phyloP scores from a whole-genome alignment of 2,888 invertebrate species.

The Rotaria macrura region DNA sequence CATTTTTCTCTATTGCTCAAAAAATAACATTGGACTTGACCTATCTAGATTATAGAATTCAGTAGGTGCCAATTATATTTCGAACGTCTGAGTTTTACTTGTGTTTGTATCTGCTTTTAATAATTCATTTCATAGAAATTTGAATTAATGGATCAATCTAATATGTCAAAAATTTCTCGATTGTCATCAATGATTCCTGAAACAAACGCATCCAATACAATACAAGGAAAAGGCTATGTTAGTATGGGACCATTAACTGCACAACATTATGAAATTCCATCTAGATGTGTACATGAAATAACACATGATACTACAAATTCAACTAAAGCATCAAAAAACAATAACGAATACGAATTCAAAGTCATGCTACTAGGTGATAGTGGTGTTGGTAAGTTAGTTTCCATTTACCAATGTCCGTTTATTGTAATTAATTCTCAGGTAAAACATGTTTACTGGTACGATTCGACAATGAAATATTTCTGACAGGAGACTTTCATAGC shows the following conservation, averaged over 20 bases:
- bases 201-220: background rate
- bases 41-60: no score
- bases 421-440: conserved; percentile 52
- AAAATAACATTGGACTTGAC: no score
- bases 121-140: background rate
- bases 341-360: background rate
- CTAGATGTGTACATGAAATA: background rate
- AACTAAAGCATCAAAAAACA: background rate
- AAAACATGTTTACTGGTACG: conserved; percentile 86
- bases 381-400: background rate
- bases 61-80: no score
- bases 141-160: background rate
- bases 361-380: background rate
- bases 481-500: conserved; percentile 85
- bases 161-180: background rate
- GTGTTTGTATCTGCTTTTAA: background rate
- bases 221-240: background rate
- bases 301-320: no score
- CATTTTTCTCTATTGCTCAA: no score
- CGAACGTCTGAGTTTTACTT: no score
- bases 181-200: background rate
- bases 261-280: background rate
- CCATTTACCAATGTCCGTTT: background rate
- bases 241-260: background rate
- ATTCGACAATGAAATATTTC: conserved; percentile 82